phyloP scores from a whole-genome alignment of 2,113 vertebrate genomes.

The Microcebus lehilahytsara region DNA sequence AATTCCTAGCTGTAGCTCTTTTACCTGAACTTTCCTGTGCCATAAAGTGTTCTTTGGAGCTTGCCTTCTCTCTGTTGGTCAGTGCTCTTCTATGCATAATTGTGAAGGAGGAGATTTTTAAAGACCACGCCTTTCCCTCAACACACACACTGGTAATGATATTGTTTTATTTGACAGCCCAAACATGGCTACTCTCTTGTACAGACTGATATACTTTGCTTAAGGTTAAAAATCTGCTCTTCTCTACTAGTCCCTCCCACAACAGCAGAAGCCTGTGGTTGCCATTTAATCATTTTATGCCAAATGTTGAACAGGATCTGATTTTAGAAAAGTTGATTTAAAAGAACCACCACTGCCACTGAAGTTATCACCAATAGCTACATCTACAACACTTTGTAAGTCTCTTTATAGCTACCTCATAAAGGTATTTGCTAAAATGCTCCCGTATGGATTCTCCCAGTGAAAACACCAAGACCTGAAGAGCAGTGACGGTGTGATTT shows the following conservation, averaged over 20 bases:
- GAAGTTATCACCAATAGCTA: not conserved
- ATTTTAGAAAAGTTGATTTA: not conserved
- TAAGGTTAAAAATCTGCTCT: not conserved
- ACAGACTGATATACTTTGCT: not conserved
- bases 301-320: not conserved
- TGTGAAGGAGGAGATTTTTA: not conserved
- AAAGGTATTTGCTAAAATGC: not conserved
- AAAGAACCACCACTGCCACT: not conserved
- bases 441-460: not conserved
- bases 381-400: not conserved
- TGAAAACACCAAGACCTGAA: not conserved
- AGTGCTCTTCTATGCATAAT: not conserved
- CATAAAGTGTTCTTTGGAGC: not conserved
- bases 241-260: not conserved
- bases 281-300: not conserved
- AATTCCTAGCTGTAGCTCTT: not conserved
- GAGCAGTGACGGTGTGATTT: not conserved
- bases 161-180: not conserved
- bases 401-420: not conserved
- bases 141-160: not conserved
- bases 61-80: not conserved
- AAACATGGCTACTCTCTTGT: not conserved
- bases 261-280: not conserved
- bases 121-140: not conserved
- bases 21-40: not conserved